phyloP scores from a whole-genome alignment of 2,113 vertebrate genomes.

The Callopanchax toddi region DNA sequence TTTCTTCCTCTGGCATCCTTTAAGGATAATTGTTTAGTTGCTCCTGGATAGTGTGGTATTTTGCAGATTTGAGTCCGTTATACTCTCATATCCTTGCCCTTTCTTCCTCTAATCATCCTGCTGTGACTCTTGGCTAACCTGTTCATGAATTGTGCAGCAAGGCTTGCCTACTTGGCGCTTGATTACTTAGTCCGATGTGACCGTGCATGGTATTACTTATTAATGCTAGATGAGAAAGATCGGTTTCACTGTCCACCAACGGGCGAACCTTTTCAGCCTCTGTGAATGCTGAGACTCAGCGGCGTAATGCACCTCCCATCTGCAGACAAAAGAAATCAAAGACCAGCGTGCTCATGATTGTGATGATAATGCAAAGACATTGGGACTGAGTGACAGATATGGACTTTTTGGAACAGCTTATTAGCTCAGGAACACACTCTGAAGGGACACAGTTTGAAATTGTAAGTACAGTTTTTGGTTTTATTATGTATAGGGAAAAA shows the following conservation, averaged over 20 bases:
- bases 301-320: conserved; percentile 46
- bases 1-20: conserved; percentile 3
- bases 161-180: conserved; percentile 69
- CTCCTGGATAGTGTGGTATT: too few relatives aligned
- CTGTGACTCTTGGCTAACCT: conserved; percentile 68
- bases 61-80: too few relatives aligned
- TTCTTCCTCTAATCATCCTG: conserved; percentile 35
- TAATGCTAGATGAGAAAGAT: conserved; percentile 70
- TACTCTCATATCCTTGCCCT: neutral
- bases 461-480: conserved; percentile 68
- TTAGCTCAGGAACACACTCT: conserved; percentile 24
- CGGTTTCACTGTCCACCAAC: conserved; percentile 75
- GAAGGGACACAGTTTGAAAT: conserved; percentile 45
- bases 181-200: conserved; percentile 73
- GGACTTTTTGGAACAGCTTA: conserved; percentile 46
- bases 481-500: conserved; percentile 16
- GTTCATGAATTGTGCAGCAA: conserved; percentile 78
- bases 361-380: conserved; percentile 12
- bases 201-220: conserved; percentile 77
- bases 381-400: conserved; percentile 42
- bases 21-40: neutral
- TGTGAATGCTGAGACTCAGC: conserved; percentile 31
- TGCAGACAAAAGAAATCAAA: conserved; percentile 69
- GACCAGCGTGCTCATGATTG: conserved; percentile 47
- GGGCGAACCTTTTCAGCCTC: conserved; percentile 51